Base-by-base conservation (phyloP, 2,113 vertebrate species). In the Labrus mixtus region DNA sequence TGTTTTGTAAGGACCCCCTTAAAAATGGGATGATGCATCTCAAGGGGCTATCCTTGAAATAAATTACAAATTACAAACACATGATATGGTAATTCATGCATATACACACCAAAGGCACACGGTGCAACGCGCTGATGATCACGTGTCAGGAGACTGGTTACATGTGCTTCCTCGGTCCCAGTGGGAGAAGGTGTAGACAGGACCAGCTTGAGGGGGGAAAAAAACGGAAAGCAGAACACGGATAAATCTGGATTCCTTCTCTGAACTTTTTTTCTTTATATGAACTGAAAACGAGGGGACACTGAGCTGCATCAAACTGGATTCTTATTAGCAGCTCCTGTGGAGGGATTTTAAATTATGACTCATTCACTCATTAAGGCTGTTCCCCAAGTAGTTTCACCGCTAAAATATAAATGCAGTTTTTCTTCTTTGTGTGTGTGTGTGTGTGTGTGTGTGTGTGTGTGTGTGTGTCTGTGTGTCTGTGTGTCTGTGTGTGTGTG, bases 341-440 rank as follows among this genome's bases (percentile, higher is more conserved):
- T 70, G 57, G 62, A 73, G 68, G 22, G 74, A 76, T 79, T 86
- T 74, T 50, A 72, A 84, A 78, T 78, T 54, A 82, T 90, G 87
- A 92, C 80, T 93, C 90, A 86, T 87, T 76, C 77, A 43, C 73
- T 88, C 83, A 88, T 89, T 86, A 86, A 82, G 57, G 48, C 77
- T 75, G 68, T 73, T 90, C 78, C 39, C 39, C 76, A 73, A 85
- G 59, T 85, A 73, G 73, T 65, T 82, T 63, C 72, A 66, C 66
- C 3, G 22, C 56, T 85, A 29, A 82, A 87, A 81, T 71, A 63
- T 23, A 73, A 77, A 78, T 37, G 16, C 17, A 0, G 36, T 56
- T 60, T 63, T 61, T 12, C 11, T 37, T 33, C 20, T 56, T n/a
- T n/a, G n/a, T 33, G 6, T 45, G 39, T 62, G 37, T 61, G 10